These are phyloP conservation scores for Seriola dumerili DNA, from an alignment of 2,113 vertebrate genomes.

Conservation along the genomic window DNA sequence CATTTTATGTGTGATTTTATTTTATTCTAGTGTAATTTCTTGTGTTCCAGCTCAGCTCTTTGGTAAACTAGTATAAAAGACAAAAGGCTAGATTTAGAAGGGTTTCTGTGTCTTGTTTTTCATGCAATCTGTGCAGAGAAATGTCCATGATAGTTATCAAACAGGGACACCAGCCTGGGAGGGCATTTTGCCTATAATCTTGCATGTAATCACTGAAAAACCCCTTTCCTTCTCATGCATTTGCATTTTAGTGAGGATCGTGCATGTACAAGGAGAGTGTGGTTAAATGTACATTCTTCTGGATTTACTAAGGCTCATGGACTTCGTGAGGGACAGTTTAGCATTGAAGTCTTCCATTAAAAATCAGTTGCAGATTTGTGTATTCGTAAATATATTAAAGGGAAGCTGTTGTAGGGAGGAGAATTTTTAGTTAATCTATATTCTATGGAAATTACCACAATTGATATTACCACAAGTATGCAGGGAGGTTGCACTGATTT, in stretches of 20 bases:
- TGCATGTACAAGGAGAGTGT: not conserved
- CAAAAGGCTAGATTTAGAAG: not conserved
- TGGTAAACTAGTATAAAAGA: not conserved
- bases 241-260: not conserved
- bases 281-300: conserved; percentile 6
- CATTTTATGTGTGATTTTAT: conserved; percentile 7
- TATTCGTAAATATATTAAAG: conserved; percentile 7
- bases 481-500: not conserved
- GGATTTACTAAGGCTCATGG: not conserved
- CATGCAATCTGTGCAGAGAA: not conserved
- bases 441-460: not conserved
- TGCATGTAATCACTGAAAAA: conserved; percentile 14
- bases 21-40: conserved; percentile 3
- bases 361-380: not conserved
- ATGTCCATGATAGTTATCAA: conserved; percentile 10
- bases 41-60: not conserved
- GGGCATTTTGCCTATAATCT: not conserved
- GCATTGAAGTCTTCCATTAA: not conserved
- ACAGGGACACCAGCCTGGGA: not conserved
- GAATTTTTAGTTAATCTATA: not conserved
- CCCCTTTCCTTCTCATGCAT: conserved; percentile 9
- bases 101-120: not conserved
- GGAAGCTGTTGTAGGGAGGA: not conserved
- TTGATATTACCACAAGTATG: not conserved
- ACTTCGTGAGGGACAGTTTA: not conserved